A percentile compares a stretch with the other conserved stretches of the same genome.
phyloP scores from a whole-genome alignment of 2,888 invertebrate genomes.

The Drosophila pegasa region DNA sequence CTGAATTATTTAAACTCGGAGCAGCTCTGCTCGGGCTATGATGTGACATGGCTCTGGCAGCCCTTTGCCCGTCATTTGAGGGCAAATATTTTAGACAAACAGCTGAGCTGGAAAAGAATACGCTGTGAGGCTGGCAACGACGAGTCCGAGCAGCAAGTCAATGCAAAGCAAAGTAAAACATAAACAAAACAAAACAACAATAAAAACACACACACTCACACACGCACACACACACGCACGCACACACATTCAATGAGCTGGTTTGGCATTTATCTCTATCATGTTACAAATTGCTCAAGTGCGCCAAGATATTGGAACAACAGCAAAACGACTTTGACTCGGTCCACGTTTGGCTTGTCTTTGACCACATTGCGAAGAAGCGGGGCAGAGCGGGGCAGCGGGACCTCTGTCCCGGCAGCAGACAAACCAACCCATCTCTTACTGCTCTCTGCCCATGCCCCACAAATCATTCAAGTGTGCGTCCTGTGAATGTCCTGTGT shows the following conservation, averaged over 20 bases:
- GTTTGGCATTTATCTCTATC: slow-evolving; percentile 69
- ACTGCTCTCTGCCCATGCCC: slow-evolving; percentile 12
- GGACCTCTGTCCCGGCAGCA: too few species aligned
- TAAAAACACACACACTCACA: slow-evolving; percentile 20
- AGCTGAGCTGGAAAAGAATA: slow-evolving; percentile 29
- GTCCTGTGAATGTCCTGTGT: slow-evolving; percentile 43
- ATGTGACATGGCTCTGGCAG: slow-evolving; percentile 26
- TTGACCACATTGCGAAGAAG: slow-evolving; percentile 70
- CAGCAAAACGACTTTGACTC: slow-evolving; percentile 56
- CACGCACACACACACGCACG: slow-evolving; percentile 15
- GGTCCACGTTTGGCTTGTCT: slow-evolving; percentile 60
- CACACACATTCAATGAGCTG: slow-evolving; percentile 45
- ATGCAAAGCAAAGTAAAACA: slow-evolving; percentile 75
- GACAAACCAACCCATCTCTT: slow-evolving; percentile 19
- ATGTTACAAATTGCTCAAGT: slow-evolving; percentile 78
- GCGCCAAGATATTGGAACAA: slow-evolving; percentile 69
- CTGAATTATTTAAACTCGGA: slow-evolving; percentile 2
- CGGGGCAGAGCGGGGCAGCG: not conserved
- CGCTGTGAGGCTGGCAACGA: slow-evolving; percentile 17
- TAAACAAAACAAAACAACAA: slow-evolving; percentile 72
- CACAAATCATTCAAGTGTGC: slow-evolving; percentile 65
- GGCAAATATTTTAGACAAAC: slow-evolving; percentile 74
- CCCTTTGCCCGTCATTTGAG: slow-evolving; percentile 60
- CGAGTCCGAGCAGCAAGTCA: slow-evolving; percentile 64
- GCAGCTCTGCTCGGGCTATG: not conserved